Evolutionary conservation across 2,888 invertebrate species (phyloP).

Genomic region (Heliconius ismenius): DNA sequence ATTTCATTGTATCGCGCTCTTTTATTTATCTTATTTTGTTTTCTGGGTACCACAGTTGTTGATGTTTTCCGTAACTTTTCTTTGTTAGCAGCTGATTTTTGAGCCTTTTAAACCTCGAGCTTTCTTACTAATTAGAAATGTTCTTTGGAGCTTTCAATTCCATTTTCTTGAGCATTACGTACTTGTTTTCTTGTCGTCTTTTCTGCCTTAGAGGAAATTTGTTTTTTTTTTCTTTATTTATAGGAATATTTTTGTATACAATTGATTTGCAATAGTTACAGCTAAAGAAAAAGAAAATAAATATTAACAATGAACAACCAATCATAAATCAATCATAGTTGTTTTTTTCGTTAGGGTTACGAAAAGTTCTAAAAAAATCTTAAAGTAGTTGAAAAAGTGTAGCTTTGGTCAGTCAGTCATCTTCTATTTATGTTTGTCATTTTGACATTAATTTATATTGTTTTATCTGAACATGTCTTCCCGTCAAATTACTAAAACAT

Average conservation of each 20-base stretch:
- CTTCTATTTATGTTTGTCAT: no score
- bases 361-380: neutral
- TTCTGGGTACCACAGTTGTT: slow-evolving; percentile 9
- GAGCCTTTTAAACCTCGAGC: slow-evolving; percentile 32
- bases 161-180: slow-evolving; percentile 27
- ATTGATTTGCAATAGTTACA: neutral
- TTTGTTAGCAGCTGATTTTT: slow-evolving; percentile 31
- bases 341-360: neutral
- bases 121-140: slow-evolving; percentile 33
- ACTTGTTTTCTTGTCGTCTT: slow-evolving; percentile 30
- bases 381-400: no score
- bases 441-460: no score
- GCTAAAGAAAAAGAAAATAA: neutral
- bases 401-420: no score
- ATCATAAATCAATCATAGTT: neutral
- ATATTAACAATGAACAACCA: no score
- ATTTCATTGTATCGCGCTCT: slow-evolving; percentile 16
- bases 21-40: slow-evolving; percentile 28
- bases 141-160: slow-evolving; percentile 28
- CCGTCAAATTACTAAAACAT: no score
- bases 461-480: neutral
- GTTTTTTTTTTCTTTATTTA: neutral
- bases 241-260: neutral
- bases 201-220: neutral
- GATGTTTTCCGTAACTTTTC: slow-evolving; percentile 30